Conservation (phyloP, 2,113 vertebrate genomes). For the Boulengeromyrus knoepffleri region DNA sequence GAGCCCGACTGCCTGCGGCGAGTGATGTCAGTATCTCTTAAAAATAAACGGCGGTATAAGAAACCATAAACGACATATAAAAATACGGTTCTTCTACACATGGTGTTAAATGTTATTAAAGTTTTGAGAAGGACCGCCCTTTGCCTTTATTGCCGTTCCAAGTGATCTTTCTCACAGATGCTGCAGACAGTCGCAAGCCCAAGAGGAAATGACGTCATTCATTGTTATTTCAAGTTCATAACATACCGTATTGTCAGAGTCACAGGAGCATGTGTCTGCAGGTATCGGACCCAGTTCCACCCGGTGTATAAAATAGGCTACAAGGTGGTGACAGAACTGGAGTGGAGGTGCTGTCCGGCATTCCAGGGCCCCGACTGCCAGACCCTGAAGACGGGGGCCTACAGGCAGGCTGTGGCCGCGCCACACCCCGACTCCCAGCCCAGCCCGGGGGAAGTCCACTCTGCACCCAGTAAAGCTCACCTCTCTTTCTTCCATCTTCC, state of each 20-base stretch:
- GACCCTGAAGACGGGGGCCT: constrained; percentile 66
- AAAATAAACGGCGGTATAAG: background rate
- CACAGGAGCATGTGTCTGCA: constrained; percentile 33
- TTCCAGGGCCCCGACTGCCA: constrained; percentile 80
- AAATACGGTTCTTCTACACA: background rate
- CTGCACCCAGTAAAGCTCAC: constrained; percentile 52
- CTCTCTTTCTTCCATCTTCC: background rate
- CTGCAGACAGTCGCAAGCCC: background rate
- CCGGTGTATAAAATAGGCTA: constrained; percentile 78
- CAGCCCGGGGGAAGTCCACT: constrained; percentile 43
- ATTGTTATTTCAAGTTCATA: constrained; percentile 33
- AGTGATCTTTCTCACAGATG: background rate
- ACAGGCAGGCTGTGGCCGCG: constrained; percentile 40
- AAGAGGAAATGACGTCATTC: constrained; percentile 47
- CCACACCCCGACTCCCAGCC: constrained; percentile 31
- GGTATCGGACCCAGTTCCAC: constrained; percentile 75
- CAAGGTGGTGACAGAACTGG: constrained; percentile 83
- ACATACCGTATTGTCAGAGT: background rate
- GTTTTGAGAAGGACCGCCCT: background rate
- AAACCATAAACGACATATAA: background rate
- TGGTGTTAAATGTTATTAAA: background rate
- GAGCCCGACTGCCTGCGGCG: constrained; percentile 71
- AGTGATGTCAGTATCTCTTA: constrained; percentile 57
- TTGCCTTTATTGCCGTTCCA: background rate
- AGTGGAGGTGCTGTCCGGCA: constrained; percentile 93